Percentiles rank a stretch among this genome's conserved stretches.
phyloP scores from a whole-genome alignment of 2,888 invertebrate species.

The Tyria jacobaeae region DNA sequence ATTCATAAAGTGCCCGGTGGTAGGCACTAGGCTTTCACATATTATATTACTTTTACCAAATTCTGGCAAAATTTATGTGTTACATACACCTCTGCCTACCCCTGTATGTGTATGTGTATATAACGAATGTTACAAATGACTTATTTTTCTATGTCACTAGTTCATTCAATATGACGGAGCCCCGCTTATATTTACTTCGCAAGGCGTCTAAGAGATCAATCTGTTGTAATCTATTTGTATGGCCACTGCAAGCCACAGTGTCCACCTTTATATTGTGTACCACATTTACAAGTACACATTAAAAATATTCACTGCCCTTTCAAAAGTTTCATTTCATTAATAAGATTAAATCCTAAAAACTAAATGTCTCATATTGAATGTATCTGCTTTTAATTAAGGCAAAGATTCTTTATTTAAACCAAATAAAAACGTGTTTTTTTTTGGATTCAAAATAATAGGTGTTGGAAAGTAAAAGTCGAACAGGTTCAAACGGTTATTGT shows the following conservation, averaged over 20 bases:
- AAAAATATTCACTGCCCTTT: neutral
- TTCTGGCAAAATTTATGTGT: no score
- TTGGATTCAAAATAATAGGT: no score
- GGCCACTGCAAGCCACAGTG: neutral
- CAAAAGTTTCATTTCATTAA: no score
- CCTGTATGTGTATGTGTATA: no score
- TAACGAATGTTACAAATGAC: neutral
- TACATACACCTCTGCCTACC: no score
- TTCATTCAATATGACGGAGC: neutral
- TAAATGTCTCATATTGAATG: neutral
- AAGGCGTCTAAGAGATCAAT: constrained; percentile 2
- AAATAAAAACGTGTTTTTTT: no score
- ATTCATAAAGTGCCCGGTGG: no score
- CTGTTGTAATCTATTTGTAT: neutral
- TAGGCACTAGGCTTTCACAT: no score
- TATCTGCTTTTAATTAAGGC: neutral
- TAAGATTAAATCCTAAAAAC: neutral
- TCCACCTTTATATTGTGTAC: neutral
- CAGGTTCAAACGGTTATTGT: no score
- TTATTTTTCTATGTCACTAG: neutral
- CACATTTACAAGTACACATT: neutral
- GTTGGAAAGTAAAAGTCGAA: no score
- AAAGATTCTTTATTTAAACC: neutral
- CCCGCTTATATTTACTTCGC: neutral
- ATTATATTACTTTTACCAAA: no score